Base-by-base conservation (phyloP, 2,797 vertebrate species). In the Galaxias olidus region DNA sequence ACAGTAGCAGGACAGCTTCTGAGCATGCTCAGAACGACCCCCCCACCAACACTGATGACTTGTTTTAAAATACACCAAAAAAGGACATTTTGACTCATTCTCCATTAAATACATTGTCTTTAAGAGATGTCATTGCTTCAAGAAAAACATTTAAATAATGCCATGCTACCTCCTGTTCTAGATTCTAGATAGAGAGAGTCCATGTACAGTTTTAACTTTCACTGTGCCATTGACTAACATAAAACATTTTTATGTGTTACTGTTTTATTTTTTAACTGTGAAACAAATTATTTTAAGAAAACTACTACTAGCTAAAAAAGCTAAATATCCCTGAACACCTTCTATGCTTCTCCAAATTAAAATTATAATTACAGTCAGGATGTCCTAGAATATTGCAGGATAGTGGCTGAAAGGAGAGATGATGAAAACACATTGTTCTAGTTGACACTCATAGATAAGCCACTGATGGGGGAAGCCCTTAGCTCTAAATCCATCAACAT, bases 41-140 rank as follows among this genome's bases (percentile, higher is more conserved):
- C 68, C 66, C 46, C 30, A 59, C 53, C 72, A 79, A 69, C 62
- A 67, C 57, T 72, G 76, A 77, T 79, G 79, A 84, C 66, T 76
- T 68, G 41, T 76, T 78, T 85, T 82, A 79, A 86, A 84, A 85
- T 76, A 75, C 82, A 87, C 73, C 80, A 84, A 82, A 84, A 82
- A 80, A 83, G 80, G 89, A 89, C 90, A 91, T 90, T 91, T 92
- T 89, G 90, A 92, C 88, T 92, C 89, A 91, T 92, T 91, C 82
- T 19, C 69, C 9, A 41, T 30, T 30, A 30, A 6, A 6, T 6
- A 30, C 30, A 30, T 2, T 2, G 3, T 2, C 30, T 3, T 30
- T 6, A 30, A 30, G 30, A 30, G 30, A 30, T 30, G 30, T 30
- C 30, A 30, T 6, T 6, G 6, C 2, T 30, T 6, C 3, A 30